Base-by-base conservation (phyloP, 2,888 invertebrate species). In the Netelia fuscicornis region DNA sequence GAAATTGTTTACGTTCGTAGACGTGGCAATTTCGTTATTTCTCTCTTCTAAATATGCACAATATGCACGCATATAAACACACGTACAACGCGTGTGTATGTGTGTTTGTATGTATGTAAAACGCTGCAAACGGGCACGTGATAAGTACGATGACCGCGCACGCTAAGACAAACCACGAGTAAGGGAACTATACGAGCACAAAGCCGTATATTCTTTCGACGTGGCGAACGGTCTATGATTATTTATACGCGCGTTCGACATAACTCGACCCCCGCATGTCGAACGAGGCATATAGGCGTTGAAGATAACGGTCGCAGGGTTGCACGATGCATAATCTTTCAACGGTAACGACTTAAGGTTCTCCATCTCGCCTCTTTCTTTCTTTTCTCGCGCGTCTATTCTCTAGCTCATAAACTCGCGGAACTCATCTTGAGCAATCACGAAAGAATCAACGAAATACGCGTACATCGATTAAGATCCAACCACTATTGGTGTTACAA, bases 291-390 rank as follows among this genome's bases (percentile, higher is more conserved):
- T 30, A 30, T 30, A 17, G 58, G 17, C 58, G 58, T 64, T 79
- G 52, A n/a, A 62, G 58, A 79, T 79, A 79, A 79, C 79, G 79
- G 79, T 79, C 52, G 79, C 70, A 79, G 13, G 78, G 78, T 17
- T 64, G 79, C 71, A 64, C 64, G 56, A 9, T 71, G 30, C 23
- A 44, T 48, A 74, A 79, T 70, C 70, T 70, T 23, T 71, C 71
- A 56, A 71, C 52, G 25, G 25, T 25, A 25, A 25, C 25, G 17
- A 17, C 17, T 17, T 17, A 17, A 17, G 25, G 70, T 79, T 79
- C 79, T 17, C 20, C 48, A 13, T 54, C 62, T 56, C 17, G 23
- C 48, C 25, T 54, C 20, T 42, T 42, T 11, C 13, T 8, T 25
- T 11, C 56, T 71, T 30, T 13, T 64, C 71, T 11, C 25, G 23